Base-by-base conservation (phyloP, 1,140 invertebrate genomes). In the Olivierus martensii region DNA sequence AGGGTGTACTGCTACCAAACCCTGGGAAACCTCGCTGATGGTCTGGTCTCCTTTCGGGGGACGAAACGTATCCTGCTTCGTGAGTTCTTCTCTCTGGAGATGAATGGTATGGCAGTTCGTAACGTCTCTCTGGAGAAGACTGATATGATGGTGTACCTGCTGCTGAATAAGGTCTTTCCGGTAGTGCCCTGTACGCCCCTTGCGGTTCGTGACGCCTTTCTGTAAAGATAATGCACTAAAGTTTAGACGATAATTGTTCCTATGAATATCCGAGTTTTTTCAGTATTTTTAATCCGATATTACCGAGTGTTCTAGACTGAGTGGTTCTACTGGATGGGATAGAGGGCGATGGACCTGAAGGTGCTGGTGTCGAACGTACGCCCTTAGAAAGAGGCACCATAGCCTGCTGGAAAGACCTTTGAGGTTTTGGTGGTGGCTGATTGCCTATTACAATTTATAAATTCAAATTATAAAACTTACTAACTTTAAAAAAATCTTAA, bases 11-110 rank as follows among this genome's bases (percentile, higher is more conserved):
- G 9, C 28, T 28, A 28, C 28, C 28, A 28, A 28, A 28, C 4
- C 28, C 28, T 28, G 28, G 28, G 28, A 28, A 28, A 28, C 28
- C 28, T 28, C 28, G 28, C 28, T 28, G 28, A 28, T 28, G 28
- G 10, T 78, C 76, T 46, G 59, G n/a, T 46, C 62, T 56, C 12
- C 86, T 73, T 64, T 90, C 87, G 0, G 87, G 86, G 12, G 87
- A 90, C 47, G 84, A 87, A 76, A 87, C 83, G 65, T 89, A 90
- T 11, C 83, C 84, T 62, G 73, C 72, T 57, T 74, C 73, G 59
- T 52, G 52, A 55, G 19, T 44, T 19, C 50, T 59, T 42, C 52
- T 36, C 56, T 62, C 63, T 55, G 61, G 60, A 17, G 61, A 63
- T 5, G 61, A 58, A 44, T 59, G 58, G 37, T 56, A 49, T 39